These are phyloP conservation scores for Troides oblongomaculatus DNA, from an alignment of 2,888 invertebrate species.

Conservation along the genomic window DNA sequence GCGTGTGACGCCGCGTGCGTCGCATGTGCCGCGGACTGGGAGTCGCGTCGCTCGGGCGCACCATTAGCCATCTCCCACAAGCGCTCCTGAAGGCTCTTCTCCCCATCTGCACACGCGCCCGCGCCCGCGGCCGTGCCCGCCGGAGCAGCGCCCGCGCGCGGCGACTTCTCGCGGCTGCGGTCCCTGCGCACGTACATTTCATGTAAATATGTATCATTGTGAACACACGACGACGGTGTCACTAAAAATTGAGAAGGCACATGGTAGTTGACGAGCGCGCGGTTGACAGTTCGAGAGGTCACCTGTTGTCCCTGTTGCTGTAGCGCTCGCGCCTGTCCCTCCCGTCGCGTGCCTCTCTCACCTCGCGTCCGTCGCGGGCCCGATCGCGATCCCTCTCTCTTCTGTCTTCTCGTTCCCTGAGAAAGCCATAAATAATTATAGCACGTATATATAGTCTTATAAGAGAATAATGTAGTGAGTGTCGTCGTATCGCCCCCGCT, in stretches of 20 bases:
- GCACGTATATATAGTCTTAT: too few relatives aligned
- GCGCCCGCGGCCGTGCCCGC: too few relatives aligned
- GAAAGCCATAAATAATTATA: not conserved
- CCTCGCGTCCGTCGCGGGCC: constrained; percentile 43
- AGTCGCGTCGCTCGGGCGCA: constrained; percentile 44
- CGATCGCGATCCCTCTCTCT: constrained; percentile 44
- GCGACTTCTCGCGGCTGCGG: constrained; percentile 63
- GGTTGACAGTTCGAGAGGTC: not conserved
- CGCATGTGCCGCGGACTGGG: constrained; percentile 36
- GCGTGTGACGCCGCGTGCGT: not conserved
- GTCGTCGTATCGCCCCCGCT: too few relatives aligned
- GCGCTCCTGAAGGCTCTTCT: constrained; percentile 72
- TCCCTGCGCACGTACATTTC: constrained; percentile 42
- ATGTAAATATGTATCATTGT: too few relatives aligned
- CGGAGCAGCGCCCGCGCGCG: constrained; percentile 38
- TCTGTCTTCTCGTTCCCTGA: constrained; percentile 41
- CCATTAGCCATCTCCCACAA: constrained; percentile 79
- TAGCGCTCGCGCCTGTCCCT: constrained; percentile 42
- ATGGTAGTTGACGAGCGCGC: not conserved
- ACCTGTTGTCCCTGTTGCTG: constrained; percentile 34
- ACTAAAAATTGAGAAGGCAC: too few relatives aligned
- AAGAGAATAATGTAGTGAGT: too few relatives aligned
- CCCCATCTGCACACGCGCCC: constrained; percentile 36
- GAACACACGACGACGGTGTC: too few relatives aligned
- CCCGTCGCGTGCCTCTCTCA: constrained; percentile 42